Percentiles rank a stretch among this genome's conserved stretches.
These are phyloP conservation scores for Coendou prehensilis DNA, from an alignment of 2,797 vertebrate species.

Conservation along the genomic window DNA sequence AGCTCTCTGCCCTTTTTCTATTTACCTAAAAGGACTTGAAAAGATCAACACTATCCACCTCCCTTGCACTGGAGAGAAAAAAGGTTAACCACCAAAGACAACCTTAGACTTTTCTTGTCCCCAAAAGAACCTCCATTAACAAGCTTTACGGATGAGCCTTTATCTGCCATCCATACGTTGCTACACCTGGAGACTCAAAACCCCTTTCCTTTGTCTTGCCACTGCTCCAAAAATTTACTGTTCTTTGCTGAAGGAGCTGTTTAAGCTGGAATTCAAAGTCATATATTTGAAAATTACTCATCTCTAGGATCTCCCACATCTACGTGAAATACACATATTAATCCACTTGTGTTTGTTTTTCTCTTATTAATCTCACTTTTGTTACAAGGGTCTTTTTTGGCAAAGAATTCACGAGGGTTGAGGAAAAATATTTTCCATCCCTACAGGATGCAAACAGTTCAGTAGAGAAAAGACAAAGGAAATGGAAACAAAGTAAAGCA, in stretches of 20 bases:
- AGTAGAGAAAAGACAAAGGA: neutral
- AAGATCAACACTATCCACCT: rapidly evolving
- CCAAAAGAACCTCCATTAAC: neutral
- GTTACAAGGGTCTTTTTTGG: neutral
- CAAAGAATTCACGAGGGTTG: neutral
- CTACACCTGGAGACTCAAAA: neutral
- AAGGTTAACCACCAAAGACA: too few species aligned
- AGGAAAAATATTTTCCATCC: neutral
- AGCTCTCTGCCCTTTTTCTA: neutral
- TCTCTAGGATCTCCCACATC: too few species aligned
- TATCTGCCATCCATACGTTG: neutral
- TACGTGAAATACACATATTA: neutral
- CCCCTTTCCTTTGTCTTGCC: too few species aligned
- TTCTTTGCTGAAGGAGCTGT: neutral
- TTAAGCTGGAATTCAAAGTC: neutral
- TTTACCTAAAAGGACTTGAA: neutral
- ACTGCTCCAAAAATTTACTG: neutral
- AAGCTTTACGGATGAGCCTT: too few species aligned
- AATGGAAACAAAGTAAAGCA: neutral
- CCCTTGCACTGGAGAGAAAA: neutral
- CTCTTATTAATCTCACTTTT: neutral
- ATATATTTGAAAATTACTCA: neutral
- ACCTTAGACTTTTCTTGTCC: neutral
- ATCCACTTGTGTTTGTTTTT: neutral
- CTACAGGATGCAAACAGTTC: neutral